These are phyloP conservation scores for Lutraria rhynchaena DNA, from an alignment of 1,140 invertebrate genomes.

Conservation along the genomic window DNA sequence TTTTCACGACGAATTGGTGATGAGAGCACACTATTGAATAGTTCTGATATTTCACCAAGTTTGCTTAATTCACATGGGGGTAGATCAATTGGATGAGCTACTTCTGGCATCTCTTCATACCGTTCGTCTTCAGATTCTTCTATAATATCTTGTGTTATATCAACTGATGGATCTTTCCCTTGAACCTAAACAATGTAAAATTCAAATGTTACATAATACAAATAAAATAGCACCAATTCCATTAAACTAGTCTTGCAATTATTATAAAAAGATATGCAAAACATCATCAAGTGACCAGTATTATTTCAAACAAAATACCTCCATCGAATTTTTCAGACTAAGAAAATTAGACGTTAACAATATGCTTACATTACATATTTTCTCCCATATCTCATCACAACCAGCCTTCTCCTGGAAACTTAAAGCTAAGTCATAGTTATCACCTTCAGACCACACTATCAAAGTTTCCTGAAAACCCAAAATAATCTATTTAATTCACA, in stretches of 20 bases:
- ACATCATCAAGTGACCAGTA: no score
- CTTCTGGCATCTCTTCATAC: constrained; percentile 96
- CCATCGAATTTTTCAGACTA: no score
- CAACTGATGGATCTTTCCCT: constrained; percentile 98
- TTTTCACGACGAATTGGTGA: constrained; percentile 93
- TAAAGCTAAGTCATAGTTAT: constrained; percentile 98
- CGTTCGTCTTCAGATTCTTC: constrained; percentile 99
- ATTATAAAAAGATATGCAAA: no score
- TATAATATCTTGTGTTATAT: constrained; percentile 98
- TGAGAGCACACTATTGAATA: constrained; percentile 80
- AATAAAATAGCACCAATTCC: no score
- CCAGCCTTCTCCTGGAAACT: constrained; percentile 99
- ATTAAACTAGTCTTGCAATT: no score
- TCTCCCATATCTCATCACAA: constrained; percentile 99
- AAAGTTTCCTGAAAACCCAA: constrained; percentile 92
- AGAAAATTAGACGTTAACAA: no score
- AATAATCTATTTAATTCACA: no score
- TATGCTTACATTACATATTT: constrained; percentile 95
- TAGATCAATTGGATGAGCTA: constrained; percentile 83
- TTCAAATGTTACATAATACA: background rate
- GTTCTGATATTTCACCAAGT: constrained; percentile 96
- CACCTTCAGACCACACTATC: constrained; percentile 99
- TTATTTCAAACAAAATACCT: no score
- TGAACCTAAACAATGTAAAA: constrained; percentile 87
- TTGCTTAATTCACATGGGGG: constrained; percentile 96